Evolutionary conservation across 2,113 vertebrate genomes (phyloP), one percentile per base, ranked within the genome.

Genomic region (Stegastes partitus): DNA sequence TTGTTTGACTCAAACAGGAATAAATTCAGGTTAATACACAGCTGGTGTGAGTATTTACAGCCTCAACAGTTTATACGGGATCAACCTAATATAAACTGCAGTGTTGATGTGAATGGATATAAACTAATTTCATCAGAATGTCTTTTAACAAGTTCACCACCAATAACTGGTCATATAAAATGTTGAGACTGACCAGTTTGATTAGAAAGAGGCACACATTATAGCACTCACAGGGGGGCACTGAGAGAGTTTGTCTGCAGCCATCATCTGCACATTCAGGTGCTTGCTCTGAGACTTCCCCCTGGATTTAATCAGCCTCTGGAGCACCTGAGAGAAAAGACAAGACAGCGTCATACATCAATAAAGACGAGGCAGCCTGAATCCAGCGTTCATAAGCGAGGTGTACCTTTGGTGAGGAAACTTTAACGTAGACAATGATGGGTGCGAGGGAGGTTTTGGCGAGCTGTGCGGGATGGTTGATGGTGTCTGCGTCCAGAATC

Each of bases 241-340:
- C 93, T 98, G 97, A 81, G 97, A 95, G 89, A 98, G 93, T 82
- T 99, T 99, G 86, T 98, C 97, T 0, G 96, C 95, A 0, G 97
- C 97, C 96, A 98, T 98, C 96, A 99, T 96, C 94, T 99, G 97
- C 64, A 98, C 97, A 0, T 98, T 99, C 79, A 98, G 95, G 81
- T 98, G 97, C 85, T 99, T 98, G 94, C 97, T 96, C 92, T 98
- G 97, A 4, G 97, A 98, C 91, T 99, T 99, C 25, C 97, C 97
- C 9, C 97, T 94, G 86, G 97, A 98, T 74, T 98, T 98, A 91
- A 98, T 94, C 80, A 98, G 95, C 59, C 97, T 89, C 93, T 98
- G 97, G 66, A 99, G 94, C 75, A 98, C 97, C 97, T 98, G 91
- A 23, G 2, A 69, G n/a, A 37, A 16, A 42, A 23, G 9, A 0